Evolutionary conservation across 2,797 vertebrate genomes (phyloP).

Genomic region (Neoniphon sammara): DNA sequence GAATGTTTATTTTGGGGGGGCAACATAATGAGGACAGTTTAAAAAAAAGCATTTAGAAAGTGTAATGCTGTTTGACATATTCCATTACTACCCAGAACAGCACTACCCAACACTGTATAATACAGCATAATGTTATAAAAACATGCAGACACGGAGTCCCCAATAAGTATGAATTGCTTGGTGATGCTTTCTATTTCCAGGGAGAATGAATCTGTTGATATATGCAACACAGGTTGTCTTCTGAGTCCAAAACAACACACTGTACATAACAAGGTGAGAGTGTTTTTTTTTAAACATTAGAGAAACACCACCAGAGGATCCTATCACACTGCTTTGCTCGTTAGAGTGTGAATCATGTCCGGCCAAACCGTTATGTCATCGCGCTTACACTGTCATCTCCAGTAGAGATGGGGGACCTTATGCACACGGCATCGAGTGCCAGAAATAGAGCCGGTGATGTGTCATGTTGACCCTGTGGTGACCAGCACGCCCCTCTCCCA

Average conservation of each 20-base stretch:
- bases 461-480: conserved; percentile 70
- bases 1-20: no score
- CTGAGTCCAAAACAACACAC: conserved; percentile 38
- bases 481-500: conserved; percentile 63
- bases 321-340: conserved; percentile 40
- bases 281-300: not conserved
- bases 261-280: not conserved
- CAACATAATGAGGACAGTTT: no score
- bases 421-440: conserved; percentile 48
- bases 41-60: no score
- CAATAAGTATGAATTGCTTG: conserved; percentile 14
- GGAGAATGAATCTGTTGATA: not conserved
- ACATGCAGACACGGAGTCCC: not conserved
- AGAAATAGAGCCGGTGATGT: conserved; percentile 63
- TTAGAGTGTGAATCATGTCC: conserved; percentile 54
- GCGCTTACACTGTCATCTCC: conserved; percentile 34
- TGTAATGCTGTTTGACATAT: no score
- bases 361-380: conserved; percentile 51
- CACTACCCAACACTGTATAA: no score
- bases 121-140: no score
- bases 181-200: conserved; percentile 14
- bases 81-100: no score
- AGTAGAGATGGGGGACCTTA: conserved; percentile 60
- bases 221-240: conserved; percentile 12
- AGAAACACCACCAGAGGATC: conserved; percentile 51